Base-by-base conservation (phyloP, 2,888 invertebrate species). In the Heteromyza rotundicornis region DNA sequence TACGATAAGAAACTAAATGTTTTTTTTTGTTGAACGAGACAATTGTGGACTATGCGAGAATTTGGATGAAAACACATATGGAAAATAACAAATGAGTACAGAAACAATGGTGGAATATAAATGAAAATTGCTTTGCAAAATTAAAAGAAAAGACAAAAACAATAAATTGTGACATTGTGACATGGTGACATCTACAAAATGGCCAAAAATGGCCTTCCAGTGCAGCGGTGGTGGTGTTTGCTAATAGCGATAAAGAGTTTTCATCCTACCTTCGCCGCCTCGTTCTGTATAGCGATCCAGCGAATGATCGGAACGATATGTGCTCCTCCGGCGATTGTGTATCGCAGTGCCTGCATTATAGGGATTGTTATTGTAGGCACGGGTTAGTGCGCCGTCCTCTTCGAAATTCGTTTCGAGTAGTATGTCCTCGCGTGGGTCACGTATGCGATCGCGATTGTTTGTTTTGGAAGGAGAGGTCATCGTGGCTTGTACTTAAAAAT, bases 391-490 rank as follows among this genome's bases (percentile, higher is more conserved):
- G 44, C 82, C 82, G 61, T 84, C 84, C 47, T 82, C 81, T 71
- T 84, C 84, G 61, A 84, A 84, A 69, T 84, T 84, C 14, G 84
- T 84, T 72, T 84, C 84, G 63, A 84, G 76, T n/a, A 83, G 71
- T 54, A 83, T 82, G 66, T 83, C 82, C 69, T 83, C 83, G 59
- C 83, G 81, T 1, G 80, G 82, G 77, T 83, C 83, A n/a, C 80
- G 77, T 55, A 78, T 66, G 24, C 78, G 80, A 73, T 81, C 80
- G 2, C 80, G 80, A 64, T 79, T 77, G 59, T 69, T 75, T 49
- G 62, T 68, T 66, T 71, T 71, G 10, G 64, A 67, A 27, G 71
- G 64, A 19, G 66, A 60, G 49, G 64, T 49, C 79, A 79, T 80
- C 59, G 68, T 71, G 17, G 20, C 14, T 47, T n/a, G n/a, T n/a